Conservation (phyloP, 2,888 invertebrate species). For the Liopterus haemorrhoidalis region DNA sequence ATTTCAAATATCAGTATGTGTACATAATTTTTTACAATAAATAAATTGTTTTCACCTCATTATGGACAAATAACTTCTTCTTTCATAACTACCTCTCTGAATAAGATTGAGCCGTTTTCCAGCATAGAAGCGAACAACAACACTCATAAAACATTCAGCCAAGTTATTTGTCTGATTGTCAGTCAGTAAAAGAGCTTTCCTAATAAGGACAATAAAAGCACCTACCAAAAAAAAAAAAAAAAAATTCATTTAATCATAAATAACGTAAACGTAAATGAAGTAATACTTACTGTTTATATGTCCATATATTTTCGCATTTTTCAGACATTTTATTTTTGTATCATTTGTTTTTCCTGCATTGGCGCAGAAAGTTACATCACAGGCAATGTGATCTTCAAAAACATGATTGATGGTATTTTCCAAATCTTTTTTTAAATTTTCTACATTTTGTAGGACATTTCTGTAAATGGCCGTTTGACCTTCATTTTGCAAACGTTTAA, state of each 20-base stretch:
- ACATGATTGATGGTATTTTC: neutral
- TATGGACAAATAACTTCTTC: no score
- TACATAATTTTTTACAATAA: no score
- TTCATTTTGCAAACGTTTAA: conserved; percentile 1
- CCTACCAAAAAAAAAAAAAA: neutral
- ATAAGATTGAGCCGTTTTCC: no score
- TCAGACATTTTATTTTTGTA: neutral
- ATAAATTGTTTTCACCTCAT: no score
- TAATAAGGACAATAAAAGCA: conserved; percentile 3
- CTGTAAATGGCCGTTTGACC: neutral
- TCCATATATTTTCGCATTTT: neutral
- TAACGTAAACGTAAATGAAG: neutral
- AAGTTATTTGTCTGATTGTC: conserved; percentile 4
- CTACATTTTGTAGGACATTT: neutral
- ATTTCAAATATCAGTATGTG: no score
- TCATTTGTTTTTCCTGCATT: neutral
- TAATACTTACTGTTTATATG: neutral
- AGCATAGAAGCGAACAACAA: conserved; percentile 3
- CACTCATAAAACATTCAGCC: neutral
- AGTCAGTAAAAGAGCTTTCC: conserved; percentile 2
- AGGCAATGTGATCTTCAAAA: conserved; percentile 1
- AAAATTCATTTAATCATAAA: neutral
- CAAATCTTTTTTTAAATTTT: conserved; percentile 4
- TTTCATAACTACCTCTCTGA: no score
- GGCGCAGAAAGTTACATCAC: neutral